Evolutionary conservation across 2,888 invertebrate genomes (phyloP).

Genomic region (Arrhopalites spinosus): DNA sequence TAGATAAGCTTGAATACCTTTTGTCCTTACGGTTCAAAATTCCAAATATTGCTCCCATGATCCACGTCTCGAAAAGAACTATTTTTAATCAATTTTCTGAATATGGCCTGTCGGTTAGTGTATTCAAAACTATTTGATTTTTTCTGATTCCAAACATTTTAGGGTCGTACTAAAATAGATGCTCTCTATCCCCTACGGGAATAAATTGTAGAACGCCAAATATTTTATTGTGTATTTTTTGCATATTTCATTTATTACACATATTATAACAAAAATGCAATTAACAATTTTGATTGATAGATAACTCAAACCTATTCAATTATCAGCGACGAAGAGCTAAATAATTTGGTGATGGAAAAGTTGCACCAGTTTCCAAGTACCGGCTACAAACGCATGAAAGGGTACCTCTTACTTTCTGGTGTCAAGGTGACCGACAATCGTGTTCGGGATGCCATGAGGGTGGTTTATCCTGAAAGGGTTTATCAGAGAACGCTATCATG

Average conservation of each 20-base stretch:
- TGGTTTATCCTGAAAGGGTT: background rate
- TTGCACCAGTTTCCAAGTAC: background rate
- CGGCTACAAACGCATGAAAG: background rate
- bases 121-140: background rate
- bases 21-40: background rate
- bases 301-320: background rate
- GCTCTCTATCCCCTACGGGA: background rate
- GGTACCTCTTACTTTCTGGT: background rate
- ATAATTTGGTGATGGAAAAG: background rate
- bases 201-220: background rate
- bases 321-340: background rate
- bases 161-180: background rate
- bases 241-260: background rate
- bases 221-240: background rate
- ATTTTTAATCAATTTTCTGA: background rate
- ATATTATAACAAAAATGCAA: no score
- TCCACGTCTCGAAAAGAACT: background rate
- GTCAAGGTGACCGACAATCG: background rate
- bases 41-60: background rate
- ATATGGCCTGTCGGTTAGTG: background rate
- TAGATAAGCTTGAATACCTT: background rate
- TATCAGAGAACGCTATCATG: background rate
- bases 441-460: background rate
- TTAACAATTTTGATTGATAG: no score
- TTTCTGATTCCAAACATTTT: background rate